Conservation (phyloP, 53 echinoderm and acorn worm genomes). For the Paracentrotus lividus region DNA sequence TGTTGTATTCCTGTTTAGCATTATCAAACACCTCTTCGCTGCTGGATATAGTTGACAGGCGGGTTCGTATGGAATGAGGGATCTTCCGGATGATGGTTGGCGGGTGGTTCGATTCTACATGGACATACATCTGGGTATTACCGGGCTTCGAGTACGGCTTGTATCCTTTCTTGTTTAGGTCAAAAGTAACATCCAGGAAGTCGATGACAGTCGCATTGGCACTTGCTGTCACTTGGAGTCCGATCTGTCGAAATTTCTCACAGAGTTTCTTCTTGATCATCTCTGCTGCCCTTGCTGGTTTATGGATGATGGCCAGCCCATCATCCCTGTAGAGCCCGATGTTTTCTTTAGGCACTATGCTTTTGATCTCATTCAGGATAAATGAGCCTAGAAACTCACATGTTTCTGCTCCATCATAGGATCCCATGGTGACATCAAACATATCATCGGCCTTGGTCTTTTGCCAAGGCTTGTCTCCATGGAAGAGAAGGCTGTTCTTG, state of each 20-base stretch:
- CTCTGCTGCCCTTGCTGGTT: background rate
- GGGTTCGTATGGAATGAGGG: no score
- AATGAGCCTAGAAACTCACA: background rate
- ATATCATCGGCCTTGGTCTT: background rate
- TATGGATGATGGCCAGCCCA: background rate
- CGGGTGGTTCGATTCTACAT: background rate
- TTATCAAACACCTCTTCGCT: no score
- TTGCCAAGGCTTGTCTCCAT: background rate
- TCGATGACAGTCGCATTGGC: background rate
- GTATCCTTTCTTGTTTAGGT: background rate
- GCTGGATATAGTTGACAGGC: no score
- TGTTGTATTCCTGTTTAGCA: no score
- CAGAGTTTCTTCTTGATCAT: background rate
- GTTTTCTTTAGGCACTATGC: background rate
- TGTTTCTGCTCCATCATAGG: conserved; percentile 1
- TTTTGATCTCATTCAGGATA: background rate
- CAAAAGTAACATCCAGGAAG: background rate
- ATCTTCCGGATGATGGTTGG: background rate
- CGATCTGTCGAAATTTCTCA: background rate
- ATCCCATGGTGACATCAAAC: conserved; percentile 8
- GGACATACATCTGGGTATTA: background rate
- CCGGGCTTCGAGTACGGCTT: background rate
- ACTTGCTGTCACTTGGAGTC: background rate
- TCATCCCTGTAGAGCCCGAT: conserved; percentile 7
- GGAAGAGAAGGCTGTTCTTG: conserved; percentile 2